Base-by-base conservation (phyloP, 35 echinoderm and acorn worm genomes). In the Hemicentrotus pulcherrimus region DNA sequence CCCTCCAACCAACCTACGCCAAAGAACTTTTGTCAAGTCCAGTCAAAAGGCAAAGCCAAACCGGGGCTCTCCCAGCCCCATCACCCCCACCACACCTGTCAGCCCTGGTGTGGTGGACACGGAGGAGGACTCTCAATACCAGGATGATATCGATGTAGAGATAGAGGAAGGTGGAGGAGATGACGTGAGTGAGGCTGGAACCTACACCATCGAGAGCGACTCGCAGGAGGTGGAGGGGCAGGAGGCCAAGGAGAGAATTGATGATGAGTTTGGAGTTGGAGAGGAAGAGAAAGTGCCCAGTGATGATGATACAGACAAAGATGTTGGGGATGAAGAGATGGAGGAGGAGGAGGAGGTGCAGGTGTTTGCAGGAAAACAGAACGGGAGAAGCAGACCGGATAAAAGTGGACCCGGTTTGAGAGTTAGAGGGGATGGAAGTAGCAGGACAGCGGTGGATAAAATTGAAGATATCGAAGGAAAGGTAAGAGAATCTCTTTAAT, bases 171-270 rank as follows among this genome's bases (percentile, higher is more conserved):
- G 88, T 4, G 61, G 90, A 30, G 95, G 94, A 4, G 98, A 99
- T 86, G 96, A 99, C 91, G 97, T 96, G 31, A 99, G 98, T 52
- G 98, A 99, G 46, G 61, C 98, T 0, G 98, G 98, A 10, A 99
- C 98, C 12, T 99, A 99, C 92, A 99, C 98, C 46, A 99, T 99
- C 48, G 98, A 99, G 91, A 97, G 97, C 46, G 98, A 99, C 32
- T 95, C 88, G 70, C 96, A 96, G 31, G 95, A 97, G 19, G 95
- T 97, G 46, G 98, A 99, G 22, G 91, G 97, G 2, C 88, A 97
- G 35, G 96, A 97, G 52, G 97, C 98, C 0, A 89, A 97, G 32
- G 48, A 96, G 45, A 94, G 96, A 18, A 99, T 99, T 47, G 97
- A 98, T 92, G 96, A 99, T 35, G 96, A 97, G 10, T 99, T 99